These are phyloP conservation scores for Characodon lateralis DNA, from an alignment of 2,797 vertebrate genomes.

Conservation along the genomic window DNA sequence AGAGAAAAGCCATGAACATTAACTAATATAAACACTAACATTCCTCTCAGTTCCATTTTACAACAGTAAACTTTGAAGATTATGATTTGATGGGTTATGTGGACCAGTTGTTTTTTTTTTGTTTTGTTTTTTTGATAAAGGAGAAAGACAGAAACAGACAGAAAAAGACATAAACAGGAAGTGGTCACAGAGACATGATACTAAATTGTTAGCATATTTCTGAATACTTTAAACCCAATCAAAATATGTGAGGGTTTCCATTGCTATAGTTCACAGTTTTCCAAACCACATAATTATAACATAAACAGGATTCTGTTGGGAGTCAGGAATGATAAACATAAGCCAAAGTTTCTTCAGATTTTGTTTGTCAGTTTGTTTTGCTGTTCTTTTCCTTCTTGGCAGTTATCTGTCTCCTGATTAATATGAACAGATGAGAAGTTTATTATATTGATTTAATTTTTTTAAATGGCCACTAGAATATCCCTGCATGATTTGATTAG, in stretches of 20 bases:
- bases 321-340: background rate
- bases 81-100: background rate
- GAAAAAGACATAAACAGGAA: background rate
- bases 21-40: background rate
- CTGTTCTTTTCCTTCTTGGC: background rate
- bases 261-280: background rate
- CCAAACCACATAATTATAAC: background rate
- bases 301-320: background rate
- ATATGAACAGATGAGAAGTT: background rate
- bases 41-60: background rate
- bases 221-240: background rate
- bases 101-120: background rate
- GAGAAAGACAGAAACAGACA: background rate
- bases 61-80: background rate
- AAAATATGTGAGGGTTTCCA: background rate
- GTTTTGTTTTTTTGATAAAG: background rate
- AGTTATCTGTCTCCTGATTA: background rate
- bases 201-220: background rate
- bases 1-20: no score
- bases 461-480: background rate
- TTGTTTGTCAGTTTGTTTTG: background rate
- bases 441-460: background rate
- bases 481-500: background rate
- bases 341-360: background rate
- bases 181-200: background rate